A percentile compares a stretch with the other conserved stretches of the same genome.
Conservation (phyloP, 1,140 invertebrate species). For the Aphaenogaster ashmeadi region DNA sequence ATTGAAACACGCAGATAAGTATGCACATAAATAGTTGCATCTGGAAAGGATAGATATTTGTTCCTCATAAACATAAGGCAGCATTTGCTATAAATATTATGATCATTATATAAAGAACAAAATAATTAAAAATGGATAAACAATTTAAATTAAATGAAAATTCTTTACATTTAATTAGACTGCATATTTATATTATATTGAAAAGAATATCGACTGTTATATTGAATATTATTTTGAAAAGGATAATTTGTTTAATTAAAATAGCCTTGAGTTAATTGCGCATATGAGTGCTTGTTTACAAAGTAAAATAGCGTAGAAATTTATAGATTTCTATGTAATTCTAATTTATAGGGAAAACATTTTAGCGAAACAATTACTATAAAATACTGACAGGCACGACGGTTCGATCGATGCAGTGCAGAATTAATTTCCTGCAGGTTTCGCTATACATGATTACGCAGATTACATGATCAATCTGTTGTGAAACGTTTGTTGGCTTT, state of each 20-base stretch:
- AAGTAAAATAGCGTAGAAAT: background rate
- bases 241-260: background rate
- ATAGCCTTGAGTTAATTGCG: background rate
- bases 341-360: conserved; percentile 10
- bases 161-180: background rate
- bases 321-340: background rate
- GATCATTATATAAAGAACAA: background rate
- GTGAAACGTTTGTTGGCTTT: conserved; percentile 59
- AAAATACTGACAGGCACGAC: background rate
- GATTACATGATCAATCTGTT: conserved; percentile 47
- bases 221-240: background rate
- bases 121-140: background rate
- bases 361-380: conserved; percentile 39
- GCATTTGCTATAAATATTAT: background rate
- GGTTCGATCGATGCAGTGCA: conserved; percentile 29
- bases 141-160: background rate
- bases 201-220: too few species aligned
- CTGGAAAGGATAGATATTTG: background rate
- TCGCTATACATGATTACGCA: conserved; percentile 36
- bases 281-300: background rate
- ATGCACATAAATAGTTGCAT: background rate
- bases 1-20: background rate
- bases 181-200: background rate
- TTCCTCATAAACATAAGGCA: background rate
- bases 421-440: conserved; percentile 55